Conservation (phyloP, 2,113 vertebrate genomes). For the Pampusana beccarii region DNA sequence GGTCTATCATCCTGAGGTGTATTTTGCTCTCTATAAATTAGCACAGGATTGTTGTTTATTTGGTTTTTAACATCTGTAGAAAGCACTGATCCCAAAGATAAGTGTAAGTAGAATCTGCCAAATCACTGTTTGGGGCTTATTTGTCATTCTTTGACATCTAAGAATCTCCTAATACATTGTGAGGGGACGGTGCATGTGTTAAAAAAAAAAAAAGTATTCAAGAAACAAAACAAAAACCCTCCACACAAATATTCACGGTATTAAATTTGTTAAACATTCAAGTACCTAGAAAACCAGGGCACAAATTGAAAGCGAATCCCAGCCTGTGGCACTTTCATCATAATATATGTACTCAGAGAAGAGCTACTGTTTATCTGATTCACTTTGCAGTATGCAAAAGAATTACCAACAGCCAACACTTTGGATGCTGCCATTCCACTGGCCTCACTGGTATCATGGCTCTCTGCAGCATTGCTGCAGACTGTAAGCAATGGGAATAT, state of each 20-base stretch:
- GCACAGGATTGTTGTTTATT: neutral
- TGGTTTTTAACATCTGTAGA: neutral
- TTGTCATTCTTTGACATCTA: neutral
- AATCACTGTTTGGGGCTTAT: neutral
- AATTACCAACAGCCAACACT: neutral
- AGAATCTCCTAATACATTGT: neutral
- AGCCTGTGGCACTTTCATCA: neutral
- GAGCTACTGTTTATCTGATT: neutral
- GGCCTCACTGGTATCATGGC: neutral
- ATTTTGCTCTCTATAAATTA: neutral
- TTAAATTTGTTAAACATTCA: neutral
- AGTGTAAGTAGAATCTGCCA: neutral
- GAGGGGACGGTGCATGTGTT: fast-evolving
- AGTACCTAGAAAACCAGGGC: neutral
- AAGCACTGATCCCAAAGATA: neutral
- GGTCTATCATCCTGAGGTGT: neutral
- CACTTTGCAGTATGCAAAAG: neutral
- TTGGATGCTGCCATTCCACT: neutral
- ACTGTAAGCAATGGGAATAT: neutral
- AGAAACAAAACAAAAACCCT: fast-evolving
- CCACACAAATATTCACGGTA: neutral
- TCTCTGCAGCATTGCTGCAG: neutral
- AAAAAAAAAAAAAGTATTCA: neutral
- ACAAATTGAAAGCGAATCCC: neutral
- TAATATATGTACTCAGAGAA: neutral